Base-by-base conservation (phyloP, 1,140 invertebrate genomes). In the Drosophila simulans region DNA sequence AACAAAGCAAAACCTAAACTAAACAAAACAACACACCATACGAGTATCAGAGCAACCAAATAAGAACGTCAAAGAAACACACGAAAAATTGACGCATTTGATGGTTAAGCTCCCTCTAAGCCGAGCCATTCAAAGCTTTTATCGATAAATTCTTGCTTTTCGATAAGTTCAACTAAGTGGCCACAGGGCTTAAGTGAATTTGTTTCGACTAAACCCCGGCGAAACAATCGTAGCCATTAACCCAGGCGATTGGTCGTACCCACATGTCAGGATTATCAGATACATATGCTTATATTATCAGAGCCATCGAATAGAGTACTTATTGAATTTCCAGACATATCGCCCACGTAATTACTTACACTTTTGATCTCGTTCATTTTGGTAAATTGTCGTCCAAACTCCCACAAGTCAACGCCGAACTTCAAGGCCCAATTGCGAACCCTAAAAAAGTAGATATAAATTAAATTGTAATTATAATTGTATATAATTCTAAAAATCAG, bases 341-440 rank as follows among this genome's bases (percentile, higher is more conserved):
- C 15, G 39, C 25, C 15, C 7, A 20, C 59, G 40, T 51, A 64
- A 48, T 62, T 92, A 94, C 95, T 96, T 94, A 97, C 97, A 93
- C 94, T 95, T 93, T 97, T 95, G 92, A 97, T 96, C 92, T 97
- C 96, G 82, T 95, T 95, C 95, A 97, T 96, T 94, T 97, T 97
- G 27, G 97, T 98, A 88, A 96, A 95, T 91, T 97, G 95, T 90
- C 95, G 94, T 42, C 97, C 96, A 83, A 97, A 97, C 92, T 97
- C 96, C 96, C 96, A 98, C 51, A 98, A 93, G 92, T 97, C 96
- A 49, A 97, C 96, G 70, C 97, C 97, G 91, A 97, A 97, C 93
- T 97, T 97, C 63, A 97, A 92, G 35, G 97, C 97, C 97, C 97
- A 98, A 92, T 97, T 97, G 92, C 96, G 96, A 59, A 98, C 96